These are phyloP conservation scores for Hylyphantes graminicola DNA, from an alignment of 1,140 invertebrate species.

Conservation along the genomic window DNA sequence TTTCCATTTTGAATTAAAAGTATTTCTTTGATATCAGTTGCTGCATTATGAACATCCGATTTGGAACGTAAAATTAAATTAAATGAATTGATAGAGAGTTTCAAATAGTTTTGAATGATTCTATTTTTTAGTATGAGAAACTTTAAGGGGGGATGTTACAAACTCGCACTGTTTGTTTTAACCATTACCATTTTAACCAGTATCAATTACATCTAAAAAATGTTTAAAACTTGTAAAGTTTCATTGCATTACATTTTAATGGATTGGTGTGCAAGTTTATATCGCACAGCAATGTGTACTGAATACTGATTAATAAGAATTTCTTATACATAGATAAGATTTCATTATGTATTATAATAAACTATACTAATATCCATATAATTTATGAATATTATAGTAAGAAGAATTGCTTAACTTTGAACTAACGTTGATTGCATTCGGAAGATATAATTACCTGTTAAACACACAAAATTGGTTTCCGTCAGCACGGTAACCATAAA, in stretches of 20 bases:
- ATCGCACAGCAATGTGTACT: constrained; percentile 1
- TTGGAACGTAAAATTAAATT: neutral
- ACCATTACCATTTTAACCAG: neutral
- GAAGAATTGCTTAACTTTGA: constrained; percentile 45
- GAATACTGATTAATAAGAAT: constrained; percentile 14
- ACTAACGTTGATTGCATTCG: constrained; percentile 52
- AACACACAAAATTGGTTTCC: constrained; percentile 40
- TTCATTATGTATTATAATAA: constrained; percentile 18
- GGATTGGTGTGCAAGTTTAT: neutral
- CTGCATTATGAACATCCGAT: neutral
- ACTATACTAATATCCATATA: constrained; percentile 31
- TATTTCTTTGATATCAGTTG: neutral
- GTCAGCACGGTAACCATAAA: constrained; percentile 42
- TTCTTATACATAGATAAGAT: constrained; percentile 37
- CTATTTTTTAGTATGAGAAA: no score
- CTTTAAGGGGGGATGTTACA: constrained; percentile 12
- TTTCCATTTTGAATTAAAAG: neutral
- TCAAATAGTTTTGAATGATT: neutral
- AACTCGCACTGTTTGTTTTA: constrained; percentile 14
- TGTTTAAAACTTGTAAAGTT: constrained; percentile 2
- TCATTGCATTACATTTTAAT: constrained; percentile 1
- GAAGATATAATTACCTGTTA: constrained; percentile 38
- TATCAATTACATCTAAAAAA: neutral
- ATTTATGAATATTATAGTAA: constrained; percentile 40
- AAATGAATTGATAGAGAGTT: neutral